Base-by-base conservation (phyloP, 92 coral and sea anemone genomes). In the Scolanthus callimorphus region DNA sequence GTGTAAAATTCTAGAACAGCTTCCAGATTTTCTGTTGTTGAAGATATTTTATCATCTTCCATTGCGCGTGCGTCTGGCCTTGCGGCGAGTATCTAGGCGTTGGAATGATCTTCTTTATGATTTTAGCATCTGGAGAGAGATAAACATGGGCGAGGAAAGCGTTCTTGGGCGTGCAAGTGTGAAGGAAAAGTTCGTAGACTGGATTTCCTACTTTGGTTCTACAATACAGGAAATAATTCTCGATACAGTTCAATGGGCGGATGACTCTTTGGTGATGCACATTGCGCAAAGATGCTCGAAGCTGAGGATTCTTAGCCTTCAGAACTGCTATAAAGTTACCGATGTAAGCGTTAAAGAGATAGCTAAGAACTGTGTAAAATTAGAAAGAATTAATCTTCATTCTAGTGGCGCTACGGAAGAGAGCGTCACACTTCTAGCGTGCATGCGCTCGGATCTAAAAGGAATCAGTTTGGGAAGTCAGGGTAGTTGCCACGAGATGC, bases 91-190 rank as follows among this genome's bases (percentile, higher is more conserved):
- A 20, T 81, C 88, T 39, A 73, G 81, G 62, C 78, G 62, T 51
- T 91, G 97, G 97, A 37, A 54, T n/a, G 57, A 67, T n/a, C 81
- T 91, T 44, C 68, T 83, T 13, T 51, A 59, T 44, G 97, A 91
- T 29, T 91, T 84, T 50, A 87, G 90, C 63, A 59, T 91, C 28
- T 91, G 97, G 97, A 74, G 69, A 28, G 57, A 54, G 1, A 83
- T 91, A 57, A 72, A 80, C 49, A 48, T 87, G n/a, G 75, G 66
- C 38, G 84, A 80, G 26, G 84, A 77, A 23, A 39, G 65, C 17
- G 25, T 43, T 9, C 26, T 91, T 1, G 52, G 12, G 3, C 67
- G 62, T 34, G 46, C 31, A 24, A n/a, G n/a, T n/a, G n/a, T n/a
- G n/a, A 71, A 70, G 25, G 59, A 62, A 4, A 75, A 61, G 44